Percentiles rank a stretch among this genome's conserved stretches.
These are phyloP conservation scores for Dicyrtoma fusca DNA, from an alignment of 2,888 invertebrate species.

Conservation along the genomic window DNA sequence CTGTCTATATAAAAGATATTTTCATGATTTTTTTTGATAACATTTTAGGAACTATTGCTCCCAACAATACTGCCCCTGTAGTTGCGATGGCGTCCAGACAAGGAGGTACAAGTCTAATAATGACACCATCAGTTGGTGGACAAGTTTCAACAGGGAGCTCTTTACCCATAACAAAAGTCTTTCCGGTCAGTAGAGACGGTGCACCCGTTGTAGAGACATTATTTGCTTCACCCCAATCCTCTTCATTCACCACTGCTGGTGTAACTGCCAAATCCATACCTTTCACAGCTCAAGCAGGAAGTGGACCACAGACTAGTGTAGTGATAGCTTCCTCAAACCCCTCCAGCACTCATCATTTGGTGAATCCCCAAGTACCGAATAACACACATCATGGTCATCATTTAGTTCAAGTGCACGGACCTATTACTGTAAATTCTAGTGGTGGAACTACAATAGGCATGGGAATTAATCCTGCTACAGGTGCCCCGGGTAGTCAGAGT, in stretches of 20 bases:
- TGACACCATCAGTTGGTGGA: conserved; percentile 48
- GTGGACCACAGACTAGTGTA: conserved; percentile 37
- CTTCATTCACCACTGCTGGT: conserved; percentile 32
- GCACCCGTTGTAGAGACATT: conserved; percentile 42
- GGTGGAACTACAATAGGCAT: conserved; percentile 31
- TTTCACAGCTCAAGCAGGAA: conserved; percentile 31
- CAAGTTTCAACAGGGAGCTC: conserved; percentile 36
- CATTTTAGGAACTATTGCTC: conserved; percentile 42
- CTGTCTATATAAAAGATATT: no score
- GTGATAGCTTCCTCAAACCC: conserved; percentile 45
- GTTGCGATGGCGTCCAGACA: conserved; percentile 53
- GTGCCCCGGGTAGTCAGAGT: conserved; percentile 33
- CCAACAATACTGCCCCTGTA: conserved; percentile 52
- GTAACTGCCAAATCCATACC: conserved; percentile 46
- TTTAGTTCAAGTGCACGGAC: conserved; percentile 52
- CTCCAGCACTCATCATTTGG: conserved; percentile 33
- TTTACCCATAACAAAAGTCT: conserved; percentile 53
- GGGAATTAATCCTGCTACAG: conserved; percentile 37
- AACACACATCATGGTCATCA: conserved; percentile 41
- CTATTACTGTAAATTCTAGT: conserved; percentile 47
- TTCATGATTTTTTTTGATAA: no score
- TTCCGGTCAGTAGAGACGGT: conserved; percentile 53
- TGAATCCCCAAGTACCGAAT: conserved; percentile 24
- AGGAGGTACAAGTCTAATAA: conserved; percentile 46
- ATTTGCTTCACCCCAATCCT: conserved; percentile 41